These are phyloP conservation scores for Lymantria dispar DNA, from an alignment of 2,888 invertebrate genomes.

Conservation along the genomic window DNA sequence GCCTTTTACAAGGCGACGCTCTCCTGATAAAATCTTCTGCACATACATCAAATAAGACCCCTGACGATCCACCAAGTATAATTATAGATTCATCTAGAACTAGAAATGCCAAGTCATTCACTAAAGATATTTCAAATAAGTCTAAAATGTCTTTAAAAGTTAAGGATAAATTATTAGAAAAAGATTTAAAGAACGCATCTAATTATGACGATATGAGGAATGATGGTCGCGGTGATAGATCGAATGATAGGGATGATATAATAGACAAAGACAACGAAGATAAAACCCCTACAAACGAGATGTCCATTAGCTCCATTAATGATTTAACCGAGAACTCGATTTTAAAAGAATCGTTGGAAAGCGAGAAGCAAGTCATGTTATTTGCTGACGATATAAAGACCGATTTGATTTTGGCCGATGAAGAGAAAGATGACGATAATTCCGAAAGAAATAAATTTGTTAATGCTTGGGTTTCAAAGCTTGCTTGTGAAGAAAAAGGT, in stretches of 20 bases:
- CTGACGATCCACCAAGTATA: constrained; percentile 60
- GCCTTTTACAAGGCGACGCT: constrained; percentile 70
- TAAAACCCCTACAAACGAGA: constrained; percentile 77
- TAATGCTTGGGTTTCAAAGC: constrained; percentile 72
- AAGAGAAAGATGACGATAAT: constrained; percentile 78
- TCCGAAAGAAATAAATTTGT: constrained; percentile 78
- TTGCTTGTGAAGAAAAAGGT: constrained; percentile 77
- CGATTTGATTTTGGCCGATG: constrained; percentile 76
- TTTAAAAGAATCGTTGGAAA: constrained; percentile 74
- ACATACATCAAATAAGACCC: constrained; percentile 51
- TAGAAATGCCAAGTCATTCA: constrained; percentile 32
- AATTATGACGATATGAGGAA: constrained; percentile 61
- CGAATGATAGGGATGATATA: constrained; percentile 51
- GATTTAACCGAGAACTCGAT: constrained; percentile 77
- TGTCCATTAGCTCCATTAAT: constrained; percentile 73
- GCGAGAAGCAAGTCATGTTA: constrained; percentile 70
- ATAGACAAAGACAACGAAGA: constrained; percentile 62
- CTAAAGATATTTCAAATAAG: constrained; percentile 41
- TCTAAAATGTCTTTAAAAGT: constrained; percentile 60
- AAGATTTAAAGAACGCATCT: constrained; percentile 67
- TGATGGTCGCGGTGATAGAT: constrained; percentile 52
- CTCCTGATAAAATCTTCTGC: constrained; percentile 68
- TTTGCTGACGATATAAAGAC: constrained; percentile 75
- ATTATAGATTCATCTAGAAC: constrained; percentile 43
- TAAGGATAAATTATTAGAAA: constrained; percentile 61